These are phyloP conservation scores for Aeoliscus strigatus DNA, from an alignment of 2,797 vertebrate genomes.

Conservation along the genomic window DNA sequence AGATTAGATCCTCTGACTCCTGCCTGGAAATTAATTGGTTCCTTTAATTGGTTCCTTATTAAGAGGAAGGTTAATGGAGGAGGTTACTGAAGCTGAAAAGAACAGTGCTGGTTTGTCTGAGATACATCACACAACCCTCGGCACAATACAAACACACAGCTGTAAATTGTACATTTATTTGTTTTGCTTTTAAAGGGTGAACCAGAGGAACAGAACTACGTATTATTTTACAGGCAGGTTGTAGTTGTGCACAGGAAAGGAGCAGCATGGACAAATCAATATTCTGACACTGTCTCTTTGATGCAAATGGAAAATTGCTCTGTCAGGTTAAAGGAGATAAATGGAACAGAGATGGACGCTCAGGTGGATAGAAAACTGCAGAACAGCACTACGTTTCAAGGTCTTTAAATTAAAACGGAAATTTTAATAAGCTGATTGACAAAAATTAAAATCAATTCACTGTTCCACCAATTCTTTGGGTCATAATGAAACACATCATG, in stretches of 20 bases:
- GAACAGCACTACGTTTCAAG: no score
- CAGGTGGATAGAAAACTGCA: neutral
- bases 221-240: slow-evolving; percentile 3
- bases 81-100: slow-evolving; percentile 38
- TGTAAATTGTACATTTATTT: neutral
- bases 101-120: slow-evolving; percentile 20
- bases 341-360: neutral
- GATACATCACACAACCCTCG: neutral
- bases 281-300: slow-evolving; percentile 7
- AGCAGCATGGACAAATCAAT: slow-evolving; percentile 16
- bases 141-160: neutral
- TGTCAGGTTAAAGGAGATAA: slow-evolving; percentile 19
- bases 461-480: no score
- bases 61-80: slow-evolving; percentile 36
- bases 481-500: no score
- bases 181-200: slow-evolving; percentile 1
- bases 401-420: neutral
- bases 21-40: slow-evolving; percentile 16
- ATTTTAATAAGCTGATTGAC: no score
- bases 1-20: slow-evolving; percentile 13
- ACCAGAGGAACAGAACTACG: slow-evolving; percentile 1
- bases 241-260: neutral
- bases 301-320: slow-evolving; percentile 17
- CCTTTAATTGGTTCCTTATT: slow-evolving; percentile 45
- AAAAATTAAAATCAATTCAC: no score